These are phyloP conservation scores for Cheumatopsyche charites DNA, from an alignment of 1,140 invertebrate species.

Conservation along the genomic window DNA sequence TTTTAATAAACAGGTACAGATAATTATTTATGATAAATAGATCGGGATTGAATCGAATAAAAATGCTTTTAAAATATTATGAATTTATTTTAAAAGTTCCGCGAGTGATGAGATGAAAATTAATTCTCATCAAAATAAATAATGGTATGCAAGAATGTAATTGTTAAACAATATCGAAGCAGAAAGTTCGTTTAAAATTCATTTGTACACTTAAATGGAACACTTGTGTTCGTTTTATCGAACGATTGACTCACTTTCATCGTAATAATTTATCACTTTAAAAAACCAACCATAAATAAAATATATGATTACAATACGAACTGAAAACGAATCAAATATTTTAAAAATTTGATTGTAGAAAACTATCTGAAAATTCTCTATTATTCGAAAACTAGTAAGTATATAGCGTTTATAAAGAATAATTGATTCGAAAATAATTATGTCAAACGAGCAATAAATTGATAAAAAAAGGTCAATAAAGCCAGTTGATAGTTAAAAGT, in stretches of 20 bases:
- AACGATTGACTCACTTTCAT: background rate
- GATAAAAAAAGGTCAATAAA: background rate
- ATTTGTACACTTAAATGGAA: background rate
- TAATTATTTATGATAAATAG: too few relatives aligned
- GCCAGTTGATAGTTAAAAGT: background rate
- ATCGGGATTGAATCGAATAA: too few relatives aligned
- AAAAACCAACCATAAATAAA: too few relatives aligned
- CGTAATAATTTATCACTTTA: background rate
- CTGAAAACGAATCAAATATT: too few relatives aligned
- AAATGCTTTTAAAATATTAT: too few relatives aligned
- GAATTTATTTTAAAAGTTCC: too few relatives aligned
- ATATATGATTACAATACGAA: too few relatives aligned
- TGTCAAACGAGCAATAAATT: background rate
- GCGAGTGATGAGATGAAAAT: too few relatives aligned
- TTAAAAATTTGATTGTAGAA: too few relatives aligned
- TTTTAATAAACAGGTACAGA: too few relatives aligned
- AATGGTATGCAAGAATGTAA: background rate
- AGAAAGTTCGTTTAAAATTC: slow-evolving; percentile 1
- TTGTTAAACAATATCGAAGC: background rate
- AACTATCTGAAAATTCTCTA: too few relatives aligned
- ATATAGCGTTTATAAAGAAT: background rate
- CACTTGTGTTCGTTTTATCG: background rate
- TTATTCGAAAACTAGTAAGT: too few relatives aligned
- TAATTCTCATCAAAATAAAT: background rate
- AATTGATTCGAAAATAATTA: background rate